Evolutionary conservation across 2,113 vertebrate species (phyloP).

Genomic region (Callipepla californica): DNA sequence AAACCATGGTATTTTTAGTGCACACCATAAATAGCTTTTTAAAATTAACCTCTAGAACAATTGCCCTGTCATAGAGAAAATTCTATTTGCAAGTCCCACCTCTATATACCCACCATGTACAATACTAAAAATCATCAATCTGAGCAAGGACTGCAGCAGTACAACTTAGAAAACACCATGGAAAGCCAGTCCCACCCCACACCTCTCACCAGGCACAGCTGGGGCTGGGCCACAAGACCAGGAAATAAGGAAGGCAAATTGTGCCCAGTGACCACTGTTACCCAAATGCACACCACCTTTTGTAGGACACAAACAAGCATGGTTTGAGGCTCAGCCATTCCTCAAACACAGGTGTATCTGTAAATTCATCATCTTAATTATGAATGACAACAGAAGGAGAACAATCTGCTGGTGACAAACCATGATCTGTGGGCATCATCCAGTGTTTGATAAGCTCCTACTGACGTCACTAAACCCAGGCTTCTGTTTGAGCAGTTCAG

Average conservation of each 20-base stretch:
- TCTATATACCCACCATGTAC: background rate
- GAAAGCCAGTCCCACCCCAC: background rate
- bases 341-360: too few relatives aligned
- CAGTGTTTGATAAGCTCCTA: background rate
- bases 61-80: background rate
- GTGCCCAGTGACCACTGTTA: too few relatives aligned
- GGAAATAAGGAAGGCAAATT: too few relatives aligned
- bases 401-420: background rate
- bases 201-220: too few relatives aligned
- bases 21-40: background rate
- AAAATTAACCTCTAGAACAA: background rate
- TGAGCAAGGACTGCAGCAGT: background rate
- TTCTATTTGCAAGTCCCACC: background rate
- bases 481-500: conserved; percentile 7
- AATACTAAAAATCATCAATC: background rate
- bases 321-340: too few relatives aligned
- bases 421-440: background rate
- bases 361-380: background rate
- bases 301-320: too few relatives aligned
- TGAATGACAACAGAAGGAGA: background rate
- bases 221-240: too few relatives aligned
- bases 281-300: too few relatives aligned
- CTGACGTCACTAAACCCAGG: background rate
- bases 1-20: background rate
- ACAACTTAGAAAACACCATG: background rate